Conservation (phyloP, 2,113 vertebrate genomes). For the Amphiprion percula region DNA sequence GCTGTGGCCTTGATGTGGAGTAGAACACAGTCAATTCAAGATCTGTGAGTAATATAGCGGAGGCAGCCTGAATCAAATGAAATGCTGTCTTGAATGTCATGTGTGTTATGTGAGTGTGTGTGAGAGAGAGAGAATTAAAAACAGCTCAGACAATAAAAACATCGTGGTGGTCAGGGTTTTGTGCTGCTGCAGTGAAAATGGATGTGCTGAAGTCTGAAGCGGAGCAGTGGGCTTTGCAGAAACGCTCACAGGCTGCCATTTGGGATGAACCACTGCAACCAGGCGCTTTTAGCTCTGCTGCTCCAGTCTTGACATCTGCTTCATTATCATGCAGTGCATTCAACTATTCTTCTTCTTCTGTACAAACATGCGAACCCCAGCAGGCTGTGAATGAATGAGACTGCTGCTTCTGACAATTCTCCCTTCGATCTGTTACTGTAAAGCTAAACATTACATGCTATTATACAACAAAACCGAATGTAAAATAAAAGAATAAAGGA, state of each 20-base stretch:
- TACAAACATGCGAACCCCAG: not conserved
- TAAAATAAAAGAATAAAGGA: too few relatives aligned
- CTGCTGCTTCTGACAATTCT: not conserved
- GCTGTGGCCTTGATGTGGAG: conserved; percentile 25
- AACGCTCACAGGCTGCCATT: conserved; percentile 10
- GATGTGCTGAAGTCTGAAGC: too few relatives aligned
- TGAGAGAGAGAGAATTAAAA: too few relatives aligned
- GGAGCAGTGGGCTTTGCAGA: not conserved
- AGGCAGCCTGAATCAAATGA: too few relatives aligned
- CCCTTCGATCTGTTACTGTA: too few relatives aligned
- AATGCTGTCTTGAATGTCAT: too few relatives aligned
- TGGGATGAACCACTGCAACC: conserved; percentile 19
- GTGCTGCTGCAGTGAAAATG: too few relatives aligned
- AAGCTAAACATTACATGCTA: too few relatives aligned
- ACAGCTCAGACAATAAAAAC: too few relatives aligned
- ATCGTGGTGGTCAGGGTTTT: too few relatives aligned
- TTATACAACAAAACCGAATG: too few relatives aligned
- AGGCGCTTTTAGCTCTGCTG: conserved; percentile 25
- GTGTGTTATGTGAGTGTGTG: too few relatives aligned
- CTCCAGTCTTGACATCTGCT: conserved; percentile 30
- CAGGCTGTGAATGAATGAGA: not conserved
- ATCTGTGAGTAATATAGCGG: conserved; percentile 7
- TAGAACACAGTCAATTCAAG: not conserved
- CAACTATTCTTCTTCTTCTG: not conserved
- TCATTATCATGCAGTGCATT: conserved; percentile 1